Evolutionary conservation across 2,888 invertebrate genomes (phyloP).

Genomic region (Agyllia agylla): DNA sequence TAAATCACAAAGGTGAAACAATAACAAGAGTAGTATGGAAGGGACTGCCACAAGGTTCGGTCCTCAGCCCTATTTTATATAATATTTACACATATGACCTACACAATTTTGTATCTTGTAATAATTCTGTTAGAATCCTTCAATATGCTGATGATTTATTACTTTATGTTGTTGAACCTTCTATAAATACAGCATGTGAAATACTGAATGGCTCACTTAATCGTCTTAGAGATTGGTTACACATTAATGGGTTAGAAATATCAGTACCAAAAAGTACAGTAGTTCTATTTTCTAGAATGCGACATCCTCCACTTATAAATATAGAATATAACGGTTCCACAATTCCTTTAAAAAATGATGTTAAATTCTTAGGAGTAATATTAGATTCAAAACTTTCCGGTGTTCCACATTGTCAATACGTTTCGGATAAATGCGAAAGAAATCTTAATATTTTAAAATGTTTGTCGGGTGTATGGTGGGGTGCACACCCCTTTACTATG

Average conservation of each 20-base stretch:
- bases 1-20: not conserved
- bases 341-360: not conserved
- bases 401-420: not conserved
- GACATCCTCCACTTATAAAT: too few relatives aligned
- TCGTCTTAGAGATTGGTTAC: too few relatives aligned
- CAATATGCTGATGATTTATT: not conserved
- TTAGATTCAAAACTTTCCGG: not conserved
- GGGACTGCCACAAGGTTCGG: not conserved
- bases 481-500: constrained; percentile 62
- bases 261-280: too few relatives aligned
- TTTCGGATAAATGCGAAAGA: constrained; percentile 39
- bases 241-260: too few relatives aligned
- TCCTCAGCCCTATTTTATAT: not conserved
- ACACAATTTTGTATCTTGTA: not conserved
- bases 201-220: too few relatives aligned
- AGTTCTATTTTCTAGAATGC: too few relatives aligned
- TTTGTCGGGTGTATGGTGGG: constrained; percentile 68
- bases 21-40: not conserved
- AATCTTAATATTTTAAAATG: constrained; percentile 32
- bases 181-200: not conserved
- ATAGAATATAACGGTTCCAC: too few relatives aligned
- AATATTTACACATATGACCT: not conserved
- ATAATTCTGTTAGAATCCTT: not conserved
- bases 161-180: not conserved
- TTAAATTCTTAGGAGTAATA: too few relatives aligned